Base-by-base conservation (phyloP, 2,797 vertebrate species). In the Danio albolineatus region DNA sequence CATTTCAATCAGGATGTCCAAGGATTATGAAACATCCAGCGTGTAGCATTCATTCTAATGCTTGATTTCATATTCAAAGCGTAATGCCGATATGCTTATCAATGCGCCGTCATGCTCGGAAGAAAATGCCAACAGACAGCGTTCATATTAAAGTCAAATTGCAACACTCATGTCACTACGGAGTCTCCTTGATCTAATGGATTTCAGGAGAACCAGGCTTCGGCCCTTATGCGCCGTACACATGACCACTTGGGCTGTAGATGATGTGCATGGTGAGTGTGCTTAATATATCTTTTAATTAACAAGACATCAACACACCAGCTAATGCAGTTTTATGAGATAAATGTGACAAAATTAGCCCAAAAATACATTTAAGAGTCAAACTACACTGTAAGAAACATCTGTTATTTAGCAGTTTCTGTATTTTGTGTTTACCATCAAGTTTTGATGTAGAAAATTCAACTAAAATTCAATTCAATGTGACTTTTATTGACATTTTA, bases 1-100 rank as follows among this genome's bases (percentile, higher is more conserved):
- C 64, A 77, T 77, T 82, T 72, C 66, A 84, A 82, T 84, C 80
- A 84, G 74, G 71, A 62, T 59, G 72, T 61, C 69, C 59, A 59
- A 74, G 69, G 73, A 82, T 82, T 84, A 82, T 66, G 74, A 78
- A 84, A 82, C 74, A 71, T 70, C 62, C 56, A 71, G 14, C 10
- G 17, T 60, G 61, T 48, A 70, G 49, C 73, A 49, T 84, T 82
- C 72, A 53, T 80, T 71, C 66, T 77, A 85, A 83, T 79, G 67
- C 54, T 39, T 72, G 49, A 66, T 77, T 81, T 80, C 10, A 75
- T 71, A 73, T 84, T 86, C 43, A 61, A 75, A 78, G 65, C 48
- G 64, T 82, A 73, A 76, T 76, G 66, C 17, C 57, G 76, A 82
- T 71, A 71, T 70, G 82, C 64, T 73, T 82, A 71, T 80, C 79